Base-by-base conservation (phyloP, 2,113 vertebrate genomes). In the Hiodon alosoides region DNA sequence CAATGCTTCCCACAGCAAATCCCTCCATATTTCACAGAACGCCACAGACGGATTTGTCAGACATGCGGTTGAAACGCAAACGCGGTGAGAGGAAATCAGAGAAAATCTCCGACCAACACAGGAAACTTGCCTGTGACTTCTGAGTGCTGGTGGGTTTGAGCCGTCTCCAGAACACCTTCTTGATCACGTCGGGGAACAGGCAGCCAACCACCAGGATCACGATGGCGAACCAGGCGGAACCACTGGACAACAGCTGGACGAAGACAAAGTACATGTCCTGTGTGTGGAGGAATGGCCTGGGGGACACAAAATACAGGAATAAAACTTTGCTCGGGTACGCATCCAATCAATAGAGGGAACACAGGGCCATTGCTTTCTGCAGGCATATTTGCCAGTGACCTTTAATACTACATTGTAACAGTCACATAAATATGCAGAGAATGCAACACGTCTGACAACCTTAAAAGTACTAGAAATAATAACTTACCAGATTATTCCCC, bases 241-340 rank as follows among this genome's bases (percentile, higher is more conserved):
- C 96, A 83, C 97, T 98, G 86, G 97, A 98, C 31, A 99, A 89
- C 79, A 99, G 90, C 17, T 98, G 94, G 83, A 97, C 92, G 83
- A 98, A 98, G 77, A 98, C 96, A 76, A 95, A 98, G 87, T 98
- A 99, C 95, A 97, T 97, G 88, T 97, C 94, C 90, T 99, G 97
- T 71, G 94, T 95, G 83, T 95, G 91, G 81, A 95, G 93, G 90
- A 99, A 99, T 0, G 97, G 96, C 97, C 97, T 98, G 87, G 3
- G 79, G 83, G 85, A 72, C 81, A 59, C 58, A 64, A 64, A 54
- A 9, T 60, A 14, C 47, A 31, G 3, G 46, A 31, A 47, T 14
- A 69, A 48, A 7, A 10, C 11, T 52, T 16, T 16, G 48, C 16
- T n/a, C 6, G 8, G 17, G 5, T 16, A 5, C 13, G 14, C 17